Conservation (phyloP, 2,888 invertebrate species). For the Acheta domesticus region DNA sequence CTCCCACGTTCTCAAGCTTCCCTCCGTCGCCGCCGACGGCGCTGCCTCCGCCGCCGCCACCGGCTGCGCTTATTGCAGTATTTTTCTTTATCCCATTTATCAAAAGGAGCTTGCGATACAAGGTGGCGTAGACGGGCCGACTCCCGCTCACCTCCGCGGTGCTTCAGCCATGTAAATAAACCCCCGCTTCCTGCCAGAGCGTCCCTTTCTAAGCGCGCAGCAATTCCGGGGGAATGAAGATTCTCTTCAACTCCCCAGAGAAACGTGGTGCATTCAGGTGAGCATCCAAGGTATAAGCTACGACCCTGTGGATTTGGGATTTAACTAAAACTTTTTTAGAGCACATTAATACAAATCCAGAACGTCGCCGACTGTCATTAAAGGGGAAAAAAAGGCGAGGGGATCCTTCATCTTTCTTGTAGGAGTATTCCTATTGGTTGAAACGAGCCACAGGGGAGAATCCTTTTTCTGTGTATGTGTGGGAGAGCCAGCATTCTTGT, state of each 20-base stretch:
- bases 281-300: background rate
- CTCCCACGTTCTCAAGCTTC: background rate
- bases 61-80: background rate
- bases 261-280: background rate
- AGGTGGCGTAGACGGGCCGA: background rate
- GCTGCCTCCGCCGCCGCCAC: background rate
- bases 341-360: too few relatives aligned
- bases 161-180: slow-evolving; percentile 1
- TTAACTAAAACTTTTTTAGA: too few relatives aligned
- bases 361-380: too few relatives aligned
- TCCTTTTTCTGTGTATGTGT: background rate
- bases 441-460: too few relatives aligned
- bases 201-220: background rate
- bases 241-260: background rate
- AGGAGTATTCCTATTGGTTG: too few relatives aligned
- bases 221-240: background rate
- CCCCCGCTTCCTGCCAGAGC: background rate
- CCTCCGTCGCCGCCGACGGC: background rate
- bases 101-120: slow-evolving; percentile 7
- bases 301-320: background rate
- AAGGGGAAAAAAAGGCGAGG: too few relatives aligned
- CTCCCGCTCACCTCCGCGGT: background rate
- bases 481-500: background rate
- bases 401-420: too few relatives aligned
- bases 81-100: slow-evolving; percentile 18